phyloP scores from a whole-genome alignment of 2,888 invertebrate species.

The Melanostoma mellinum region DNA sequence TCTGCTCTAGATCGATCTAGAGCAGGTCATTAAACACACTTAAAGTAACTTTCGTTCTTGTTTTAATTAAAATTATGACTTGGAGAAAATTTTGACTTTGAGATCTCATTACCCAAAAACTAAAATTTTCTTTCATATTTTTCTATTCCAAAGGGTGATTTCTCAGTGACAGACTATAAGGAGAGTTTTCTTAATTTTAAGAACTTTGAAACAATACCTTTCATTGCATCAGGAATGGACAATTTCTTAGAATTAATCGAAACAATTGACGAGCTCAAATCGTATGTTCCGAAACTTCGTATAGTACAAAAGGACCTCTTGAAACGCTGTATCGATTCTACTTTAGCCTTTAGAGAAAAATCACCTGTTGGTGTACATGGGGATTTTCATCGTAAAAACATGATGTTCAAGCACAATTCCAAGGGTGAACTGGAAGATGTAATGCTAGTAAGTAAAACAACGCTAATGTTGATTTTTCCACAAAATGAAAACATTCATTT shows the following conservation, averaged over 20 bases:
- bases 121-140: not conserved
- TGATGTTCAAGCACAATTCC: slow-evolving; percentile 13
- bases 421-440: slow-evolving; percentile 1
- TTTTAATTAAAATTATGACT: too few relatives aligned
- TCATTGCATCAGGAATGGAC: not conserved
- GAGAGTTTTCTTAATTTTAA: not conserved
- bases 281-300: not conserved
- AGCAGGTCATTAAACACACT: too few relatives aligned
- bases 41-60: too few relatives aligned
- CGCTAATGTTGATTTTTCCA: not conserved
- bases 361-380: slow-evolving; percentile 22
- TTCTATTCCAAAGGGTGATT: not conserved
- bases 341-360: slow-evolving; percentile 41
- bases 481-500: not conserved
- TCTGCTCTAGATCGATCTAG: too few relatives aligned
- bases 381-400: slow-evolving; percentile 18
- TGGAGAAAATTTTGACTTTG: too few relatives aligned
- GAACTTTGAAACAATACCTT: not conserved
- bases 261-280: not conserved
- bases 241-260: not conserved
- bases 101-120: too few relatives aligned
- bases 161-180: not conserved
- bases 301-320: not conserved
- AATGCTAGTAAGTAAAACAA: slow-evolving; percentile 18
- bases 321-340: slow-evolving; percentile 46